Percentiles rank a stretch among this genome's conserved stretches.
Conservation (phyloP, 1,140 invertebrate genomes). For the Lepidurus arcticus region DNA sequence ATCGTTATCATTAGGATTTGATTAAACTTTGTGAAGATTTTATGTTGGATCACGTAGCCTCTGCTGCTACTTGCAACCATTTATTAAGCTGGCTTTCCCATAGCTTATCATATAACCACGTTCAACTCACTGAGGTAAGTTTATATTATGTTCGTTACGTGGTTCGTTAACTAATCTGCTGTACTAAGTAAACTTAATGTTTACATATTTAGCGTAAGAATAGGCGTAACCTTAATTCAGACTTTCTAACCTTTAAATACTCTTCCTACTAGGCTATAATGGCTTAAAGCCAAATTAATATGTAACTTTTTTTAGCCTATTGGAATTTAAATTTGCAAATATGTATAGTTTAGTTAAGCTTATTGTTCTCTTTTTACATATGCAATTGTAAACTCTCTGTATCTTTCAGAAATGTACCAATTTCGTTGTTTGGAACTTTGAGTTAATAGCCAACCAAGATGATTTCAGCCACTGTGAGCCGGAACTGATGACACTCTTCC, state of each 20-base stretch:
- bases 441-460: slow-evolving; percentile 66
- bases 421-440: slow-evolving; percentile 88
- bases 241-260: not conserved
- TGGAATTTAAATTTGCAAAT: too few species aligned
- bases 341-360: too few species aligned
- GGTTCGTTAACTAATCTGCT: not conserved
- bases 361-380: too few species aligned
- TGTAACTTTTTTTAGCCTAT: too few species aligned
- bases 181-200: not conserved
- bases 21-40: slow-evolving; percentile 74
- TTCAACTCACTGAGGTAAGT: slow-evolving; percentile 59
- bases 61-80: slow-evolving; percentile 69
- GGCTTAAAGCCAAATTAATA: too few species aligned
- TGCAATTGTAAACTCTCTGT: too few species aligned
- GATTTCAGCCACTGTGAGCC: slow-evolving; percentile 78
- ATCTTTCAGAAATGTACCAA: slow-evolving; percentile 59
- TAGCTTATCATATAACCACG: slow-evolving; percentile 71
- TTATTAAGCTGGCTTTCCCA: slow-evolving; percentile 87
- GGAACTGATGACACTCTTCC: slow-evolving; percentile 66
- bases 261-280: too few species aligned
- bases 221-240: not conserved
- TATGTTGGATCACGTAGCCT: slow-evolving; percentile 79
- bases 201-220: too few species aligned
- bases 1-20: slow-evolving; percentile 58
- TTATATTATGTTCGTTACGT: not conserved